Conservation (phyloP, 2,888 invertebrate species). For the Agrotis segetum region DNA sequence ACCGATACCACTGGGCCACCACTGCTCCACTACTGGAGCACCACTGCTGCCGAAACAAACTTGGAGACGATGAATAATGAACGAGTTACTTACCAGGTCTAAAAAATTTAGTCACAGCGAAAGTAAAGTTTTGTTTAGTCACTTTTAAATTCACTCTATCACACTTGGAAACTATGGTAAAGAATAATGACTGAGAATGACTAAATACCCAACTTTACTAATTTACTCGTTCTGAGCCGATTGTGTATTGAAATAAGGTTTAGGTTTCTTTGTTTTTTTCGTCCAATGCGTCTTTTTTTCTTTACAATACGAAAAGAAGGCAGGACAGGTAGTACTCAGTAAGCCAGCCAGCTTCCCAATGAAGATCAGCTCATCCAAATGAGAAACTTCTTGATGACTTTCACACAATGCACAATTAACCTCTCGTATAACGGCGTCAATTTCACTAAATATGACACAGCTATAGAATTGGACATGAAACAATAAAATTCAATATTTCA, state of each 20-base stretch:
- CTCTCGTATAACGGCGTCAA: neutral
- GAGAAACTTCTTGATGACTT: no score
- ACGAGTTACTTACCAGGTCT: no score
- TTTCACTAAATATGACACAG: neutral
- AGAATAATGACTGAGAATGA: neutral
- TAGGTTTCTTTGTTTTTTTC: neutral
- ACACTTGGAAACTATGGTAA: neutral
- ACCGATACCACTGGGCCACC: no score
- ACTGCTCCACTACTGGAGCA: no score
- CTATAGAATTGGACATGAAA: slow-evolving; percentile 7
- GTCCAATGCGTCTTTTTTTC: neutral
- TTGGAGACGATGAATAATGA: no score
- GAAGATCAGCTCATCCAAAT: neutral
- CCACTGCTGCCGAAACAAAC: no score
- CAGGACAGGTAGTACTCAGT: neutral
- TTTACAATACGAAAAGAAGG: no score
- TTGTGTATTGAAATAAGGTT: neutral
- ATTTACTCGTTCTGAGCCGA: neutral
- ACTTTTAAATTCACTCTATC: neutral
- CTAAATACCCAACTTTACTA: neutral
- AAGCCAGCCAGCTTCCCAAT: neutral
- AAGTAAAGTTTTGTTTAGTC: no score
- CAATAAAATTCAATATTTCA: slow-evolving; percentile 15
- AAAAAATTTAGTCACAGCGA: no score
- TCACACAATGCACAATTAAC: slow-evolving; percentile 5